Evolutionary conservation across 2,888 invertebrate genomes (phyloP).

Genomic region (Drosophila quinaria): DNA sequence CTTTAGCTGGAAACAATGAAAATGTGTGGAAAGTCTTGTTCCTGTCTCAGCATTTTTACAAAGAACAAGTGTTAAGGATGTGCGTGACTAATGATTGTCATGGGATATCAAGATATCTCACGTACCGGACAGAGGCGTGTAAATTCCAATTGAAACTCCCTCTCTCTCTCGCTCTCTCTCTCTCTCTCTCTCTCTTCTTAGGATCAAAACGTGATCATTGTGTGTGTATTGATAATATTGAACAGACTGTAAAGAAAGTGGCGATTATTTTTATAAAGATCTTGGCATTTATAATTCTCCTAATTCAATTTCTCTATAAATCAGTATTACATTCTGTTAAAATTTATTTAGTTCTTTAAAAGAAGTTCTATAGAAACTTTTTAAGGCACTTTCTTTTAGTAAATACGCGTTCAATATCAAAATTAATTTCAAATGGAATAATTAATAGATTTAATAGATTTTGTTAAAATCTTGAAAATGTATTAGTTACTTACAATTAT

Average conservation of each 20-base stretch:
- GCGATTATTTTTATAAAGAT: neutral
- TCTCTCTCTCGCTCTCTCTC: too few relatives aligned
- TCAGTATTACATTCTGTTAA: neutral
- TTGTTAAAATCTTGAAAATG: neutral
- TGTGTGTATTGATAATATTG: neutral
- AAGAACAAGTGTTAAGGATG: conserved; percentile 76
- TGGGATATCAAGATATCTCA: conserved; percentile 40
- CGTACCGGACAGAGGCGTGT: conserved; percentile 37
- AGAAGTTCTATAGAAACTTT: neutral
- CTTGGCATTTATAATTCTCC: neutral
- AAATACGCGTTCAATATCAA: neutral
- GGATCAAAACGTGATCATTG: conserved; percentile 5
- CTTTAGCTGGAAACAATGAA: conserved; percentile 58
- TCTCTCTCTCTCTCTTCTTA: neutral
- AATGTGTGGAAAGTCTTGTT: conserved; percentile 65
- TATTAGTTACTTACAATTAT: neutral
- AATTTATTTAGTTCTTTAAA: neutral
- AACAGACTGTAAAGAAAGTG: neutral
- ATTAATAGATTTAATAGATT: too few relatives aligned
- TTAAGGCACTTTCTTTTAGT: neutral
- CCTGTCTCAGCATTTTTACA: conserved; percentile 47
- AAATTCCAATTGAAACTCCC: neutral
- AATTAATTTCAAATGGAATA: too few relatives aligned
- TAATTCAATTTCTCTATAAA: conserved; percentile 12
- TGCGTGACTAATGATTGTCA: conserved; percentile 64